These are phyloP conservation scores for Rynchops niger DNA, from an alignment of 2,113 vertebrate species.

Conservation along the genomic window DNA sequence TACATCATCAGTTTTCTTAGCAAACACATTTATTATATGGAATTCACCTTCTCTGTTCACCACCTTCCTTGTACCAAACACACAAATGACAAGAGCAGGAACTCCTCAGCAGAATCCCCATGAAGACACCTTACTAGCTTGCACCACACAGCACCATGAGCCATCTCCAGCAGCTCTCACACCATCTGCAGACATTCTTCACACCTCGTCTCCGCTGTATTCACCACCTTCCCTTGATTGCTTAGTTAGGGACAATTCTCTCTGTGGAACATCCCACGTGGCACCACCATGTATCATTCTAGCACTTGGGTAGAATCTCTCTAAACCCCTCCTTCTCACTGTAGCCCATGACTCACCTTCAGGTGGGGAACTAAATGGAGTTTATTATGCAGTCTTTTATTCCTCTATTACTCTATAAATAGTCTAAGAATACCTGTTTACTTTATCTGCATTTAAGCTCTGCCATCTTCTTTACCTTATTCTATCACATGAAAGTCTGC, in stretches of 20 bases:
- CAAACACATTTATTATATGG: background rate
- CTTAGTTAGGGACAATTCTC: background rate
- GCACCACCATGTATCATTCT: background rate
- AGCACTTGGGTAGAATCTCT: background rate
- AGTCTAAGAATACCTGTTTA: slow-evolving; percentile 12
- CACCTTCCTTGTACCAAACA: background rate
- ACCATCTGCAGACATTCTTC: background rate
- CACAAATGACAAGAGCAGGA: background rate
- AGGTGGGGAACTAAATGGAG: background rate
- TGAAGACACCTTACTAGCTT: background rate
- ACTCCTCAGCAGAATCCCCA: background rate
- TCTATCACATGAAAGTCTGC: background rate
- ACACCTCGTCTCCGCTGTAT: background rate
- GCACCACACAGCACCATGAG: background rate
- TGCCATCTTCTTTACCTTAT: slow-evolving; percentile 6
- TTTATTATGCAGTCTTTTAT: slow-evolving; percentile 10
- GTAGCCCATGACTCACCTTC: slow-evolving; percentile 13
- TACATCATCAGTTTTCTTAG: background rate
- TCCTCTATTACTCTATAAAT: background rate
- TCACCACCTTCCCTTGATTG: background rate
- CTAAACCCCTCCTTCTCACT: background rate
- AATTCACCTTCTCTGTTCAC: background rate
- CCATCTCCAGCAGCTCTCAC: background rate
- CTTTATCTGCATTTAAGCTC: background rate
- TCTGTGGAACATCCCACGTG: background rate